Base-by-base conservation (phyloP, 2,888 invertebrate genomes). In the Acleris literana region DNA sequence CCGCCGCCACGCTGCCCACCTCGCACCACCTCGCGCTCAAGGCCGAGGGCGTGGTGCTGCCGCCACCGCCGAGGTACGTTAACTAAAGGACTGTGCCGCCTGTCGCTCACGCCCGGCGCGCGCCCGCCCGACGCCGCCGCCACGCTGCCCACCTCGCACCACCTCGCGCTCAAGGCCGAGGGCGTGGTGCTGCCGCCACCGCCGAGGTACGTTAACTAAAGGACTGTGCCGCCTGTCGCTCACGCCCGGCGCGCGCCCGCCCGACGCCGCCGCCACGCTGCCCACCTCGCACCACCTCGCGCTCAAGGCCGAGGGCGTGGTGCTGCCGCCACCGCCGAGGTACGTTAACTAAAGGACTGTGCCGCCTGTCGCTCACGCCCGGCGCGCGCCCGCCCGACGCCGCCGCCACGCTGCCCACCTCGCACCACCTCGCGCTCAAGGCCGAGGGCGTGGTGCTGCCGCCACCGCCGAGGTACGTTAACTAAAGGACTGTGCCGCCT, bases 121-220 rank as follows among this genome's bases (percentile, higher is more conserved):
- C 70, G 76, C 79, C 63, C 77, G 81, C 48, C 93, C 1, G 98
- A 99, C 74, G 96, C 96, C 55, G 96, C 98, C 6, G 96, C 98
- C 56, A 94, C 96, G 70, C 95, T 98, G 46, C 96, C 96, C 68
- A 95, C 95, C 51, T 96, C 97, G 63, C 96, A 97, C 73, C 96
- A 97, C 73, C 93, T 99, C 68, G 97, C 98, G 1, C 94, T 99
- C 25, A 98, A 98, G 92, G 97, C 99, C 2, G 99, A 99, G 87
- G 99, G 99, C 0, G 98, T 99, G 1, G 94, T 98, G 56, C 95
- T 77, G 95, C 97, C 69, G 48, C 76, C 82, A 94, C 95, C 69
- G 95, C 97, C 68, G 94, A 95, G 74, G 93, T 97, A 43, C 95
- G 94, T 2, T 13, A 13, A 17, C n/a, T 9, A 7, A 18, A 20